phyloP scores from a whole-genome alignment of 64 coral and sea anemone genomes.

The Dendrophyllia cribrosa region DNA sequence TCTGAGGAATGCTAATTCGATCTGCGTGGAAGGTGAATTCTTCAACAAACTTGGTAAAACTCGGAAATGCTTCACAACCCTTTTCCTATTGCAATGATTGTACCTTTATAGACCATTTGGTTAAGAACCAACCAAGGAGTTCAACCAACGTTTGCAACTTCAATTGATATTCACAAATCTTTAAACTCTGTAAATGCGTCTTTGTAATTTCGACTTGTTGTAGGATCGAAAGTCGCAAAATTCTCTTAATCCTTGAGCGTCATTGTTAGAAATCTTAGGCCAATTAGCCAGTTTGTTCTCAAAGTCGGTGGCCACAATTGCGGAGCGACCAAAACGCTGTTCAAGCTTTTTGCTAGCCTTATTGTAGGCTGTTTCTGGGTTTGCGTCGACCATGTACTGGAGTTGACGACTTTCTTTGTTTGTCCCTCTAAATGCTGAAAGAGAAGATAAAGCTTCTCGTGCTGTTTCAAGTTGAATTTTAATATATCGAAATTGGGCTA shows the following conservation, averaged over 20 bases:
- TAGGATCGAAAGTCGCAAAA: constrained; percentile 50
- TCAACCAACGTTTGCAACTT: constrained; percentile 53
- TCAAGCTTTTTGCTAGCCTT: constrained; percentile 62
- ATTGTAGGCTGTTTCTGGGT: constrained; percentile 37
- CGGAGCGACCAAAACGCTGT: constrained; percentile 56
- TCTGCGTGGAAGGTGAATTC: constrained; percentile 59
- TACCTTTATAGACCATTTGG: constrained; percentile 53
- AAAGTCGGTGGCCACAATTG: constrained; percentile 53
- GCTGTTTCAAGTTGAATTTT: too few relatives aligned
- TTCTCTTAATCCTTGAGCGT: constrained; percentile 38
- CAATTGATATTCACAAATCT: constrained; percentile 42
- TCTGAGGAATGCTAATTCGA: constrained; percentile 72
- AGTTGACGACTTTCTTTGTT: constrained; percentile 71
- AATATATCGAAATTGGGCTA: too few relatives aligned
- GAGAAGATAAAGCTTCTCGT: constrained; percentile 54
- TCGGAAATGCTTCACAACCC: constrained; percentile 37
- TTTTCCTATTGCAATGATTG: constrained; percentile 51
- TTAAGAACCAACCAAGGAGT: constrained; percentile 53
- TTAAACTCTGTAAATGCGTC: constrained; percentile 30
- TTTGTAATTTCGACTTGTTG: constrained; percentile 65
- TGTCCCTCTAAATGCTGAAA: constrained; percentile 52
- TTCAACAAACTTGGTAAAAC: constrained; percentile 49
- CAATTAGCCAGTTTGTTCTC: constrained; percentile 62
- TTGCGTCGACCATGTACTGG: constrained; percentile 44
- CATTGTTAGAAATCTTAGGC: constrained; percentile 35